Base-by-base conservation (phyloP, 2,113 vertebrate species). In the Bubo blakistoni region DNA sequence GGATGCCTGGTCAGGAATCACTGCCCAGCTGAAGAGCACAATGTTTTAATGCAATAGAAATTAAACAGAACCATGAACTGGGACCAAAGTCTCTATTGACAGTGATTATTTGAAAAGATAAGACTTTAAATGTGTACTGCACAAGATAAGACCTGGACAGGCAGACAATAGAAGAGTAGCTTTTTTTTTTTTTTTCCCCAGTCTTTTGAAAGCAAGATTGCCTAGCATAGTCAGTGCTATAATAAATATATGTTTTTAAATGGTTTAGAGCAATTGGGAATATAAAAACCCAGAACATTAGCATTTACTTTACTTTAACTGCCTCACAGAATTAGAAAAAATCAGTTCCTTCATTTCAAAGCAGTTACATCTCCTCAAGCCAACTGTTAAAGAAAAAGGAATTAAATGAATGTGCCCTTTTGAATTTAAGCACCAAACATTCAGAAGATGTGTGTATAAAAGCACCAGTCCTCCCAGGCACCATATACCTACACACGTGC, bases 61-160 rank as follows among this genome's bases (percentile, higher is more conserved):
- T 95, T 59, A 92, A 96, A 92, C 81, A 94, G 78, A 94, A 73
- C 27, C 6, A 4, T 36, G 74, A 90, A 58, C 67, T 34, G 58
- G 51, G 92, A 94, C 67, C 81, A 88, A 92, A 94, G 86, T 86
- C 84, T 78, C 81, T 95, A 18, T 82, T 96, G 96, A 92, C 79
- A 82, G 62, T 59, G 81, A 90, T 82, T 88, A 86, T 66, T 58
- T 47, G 67, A 66, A 86, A 90, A 96, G 84, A 86, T 90, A 97
- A 92, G 92, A 63, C 54, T 94, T 94, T n/a, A 91, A 93, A 90
- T 63, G 83, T 58, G 36, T 63, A 40, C 65, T 65, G 80, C 52
- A 38, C 40, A 49, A 92, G 78, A 94, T 73, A 95, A 95, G 92
- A 30, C 54, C 78, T 55, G 38, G 78, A 66, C 58, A 91, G 61